Base-by-base conservation (phyloP, 1,140 invertebrate species). In the Limonius californicus region DNA sequence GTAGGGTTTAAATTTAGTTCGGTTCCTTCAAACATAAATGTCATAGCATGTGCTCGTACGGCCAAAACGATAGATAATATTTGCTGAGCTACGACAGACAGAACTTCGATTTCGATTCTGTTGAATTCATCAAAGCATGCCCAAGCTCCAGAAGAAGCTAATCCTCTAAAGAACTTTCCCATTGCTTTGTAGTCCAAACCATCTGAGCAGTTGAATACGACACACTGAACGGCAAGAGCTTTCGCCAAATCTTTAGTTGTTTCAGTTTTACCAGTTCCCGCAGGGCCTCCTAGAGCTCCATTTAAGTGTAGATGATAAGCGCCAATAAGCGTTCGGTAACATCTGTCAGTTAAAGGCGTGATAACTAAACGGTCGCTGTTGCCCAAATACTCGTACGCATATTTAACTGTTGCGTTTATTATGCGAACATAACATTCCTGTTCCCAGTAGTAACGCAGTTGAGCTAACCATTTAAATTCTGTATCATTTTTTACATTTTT, bases 71-170 rank as follows among this genome's bases (percentile, higher is more conserved):
- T 91, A 64, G 84, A 88, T n/a, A 92, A 73, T 62, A 92, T 91
- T 76, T 96, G 92, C 74, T 92, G 89, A 0, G 89, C 89, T 0
- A 93, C 85, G 0, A 92, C 90, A 0, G 89, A 91, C 0, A 93
- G 71, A 2, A 92, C 89, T 79, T 95, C 93, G 45, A 95, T 80
- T 65, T 96, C 93, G 65, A 97, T 95, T n/a, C 90, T 80, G 74
- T 97, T 97, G 73, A 97, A 97, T 78, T 97, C 94, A 71, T 97
- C 94, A 71, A 97, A 95, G 74, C 94, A 97, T 0, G 90, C 91
- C 93, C 94, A 96, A 0, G 94, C 92, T 0, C 94, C 95, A 14
- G 83, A 90, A 6, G 94, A 91, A 39, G 45, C 45, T 11, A 50
- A 8, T 19, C 45, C 94, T 76, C 90, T 91, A 70, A 93, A 92